Evolutionary conservation across 64 coral and sea anemone genomes (phyloP), one percentile per base, ranked within the genome.

Genomic region (Astreopora myriophthalma): DNA sequence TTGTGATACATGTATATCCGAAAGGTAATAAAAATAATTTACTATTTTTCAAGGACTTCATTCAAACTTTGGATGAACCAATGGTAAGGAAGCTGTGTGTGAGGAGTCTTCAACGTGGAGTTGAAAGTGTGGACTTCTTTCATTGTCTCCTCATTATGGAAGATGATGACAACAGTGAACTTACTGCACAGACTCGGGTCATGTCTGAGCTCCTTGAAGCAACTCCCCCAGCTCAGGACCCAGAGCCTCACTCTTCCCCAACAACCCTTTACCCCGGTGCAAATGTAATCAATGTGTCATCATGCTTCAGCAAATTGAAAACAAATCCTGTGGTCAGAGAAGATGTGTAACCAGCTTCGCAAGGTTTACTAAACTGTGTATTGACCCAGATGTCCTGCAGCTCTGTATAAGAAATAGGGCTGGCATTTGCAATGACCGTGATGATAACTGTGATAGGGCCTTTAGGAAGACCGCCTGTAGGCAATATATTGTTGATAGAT

Each of bases 31-130:
- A n/a, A n/a, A n/a, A n/a, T n/a, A n/a, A n/a, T n/a, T n/a, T n/a
- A n/a, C n/a, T n/a, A n/a, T n/a, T 19, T 42, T 86, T 69, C 62
- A 23, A 92, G 89, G 66, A 67, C 20, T 92, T 92, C 31, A 74
- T 92, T n/a, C 68, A 31, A 24, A 92, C 80, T 7, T 20, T 92
- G 6, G 70, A 85, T 28, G 80, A 69, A 61, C 3, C 12, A 23
- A 30, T 84, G 19, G 70, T 84, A 1, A 92, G 58, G 42, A 83
- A 62, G 9, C 51, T 92, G 23, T 80, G 48, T 19, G 72, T 74
- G 30, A 3, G 77, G 5, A 36, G 62, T 34, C 28, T 91, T 7
- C 76, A 19, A 6, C 71, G 40, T 30, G 89, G 89, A 8, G 31
- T 85, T 85, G 89, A 69, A 0, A 85, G 76, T 19, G 85, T 92